Percentiles rank a stretch among this genome's conserved stretches.
phyloP scores from a whole-genome alignment of 2,113 vertebrate species.

The Fulmarus glacialis region DNA sequence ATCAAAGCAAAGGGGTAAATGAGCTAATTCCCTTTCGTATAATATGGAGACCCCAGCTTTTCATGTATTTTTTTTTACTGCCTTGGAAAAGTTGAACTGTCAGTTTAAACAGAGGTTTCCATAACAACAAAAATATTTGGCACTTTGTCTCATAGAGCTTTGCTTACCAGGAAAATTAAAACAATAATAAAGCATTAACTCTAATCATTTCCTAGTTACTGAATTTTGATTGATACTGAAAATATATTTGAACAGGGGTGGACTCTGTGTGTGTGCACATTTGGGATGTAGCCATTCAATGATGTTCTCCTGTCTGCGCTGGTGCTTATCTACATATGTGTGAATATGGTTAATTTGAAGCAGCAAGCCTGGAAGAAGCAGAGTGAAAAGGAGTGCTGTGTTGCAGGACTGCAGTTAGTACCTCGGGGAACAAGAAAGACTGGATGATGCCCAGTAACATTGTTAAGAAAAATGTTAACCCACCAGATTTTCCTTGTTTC shows the following conservation, averaged over 20 bases:
- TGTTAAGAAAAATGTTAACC: constrained; percentile 45
- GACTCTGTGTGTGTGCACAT: not conserved
- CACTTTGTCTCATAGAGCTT: not conserved
- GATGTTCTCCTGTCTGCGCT: not conserved
- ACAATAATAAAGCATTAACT: not conserved
- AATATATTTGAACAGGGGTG: not conserved
- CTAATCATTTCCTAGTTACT: not conserved
- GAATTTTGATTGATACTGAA: not conserved
- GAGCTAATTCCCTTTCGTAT: not conserved
- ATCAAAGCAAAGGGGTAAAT: not conserved
- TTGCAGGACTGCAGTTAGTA: not conserved
- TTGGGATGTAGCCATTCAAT: not conserved
- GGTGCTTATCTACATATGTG: not conserved
- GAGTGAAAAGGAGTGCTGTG: not conserved
- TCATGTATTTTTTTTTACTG: not conserved
- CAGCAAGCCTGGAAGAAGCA: not conserved
- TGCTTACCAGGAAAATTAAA: constrained; percentile 2
- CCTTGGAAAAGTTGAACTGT: constrained; percentile 9
- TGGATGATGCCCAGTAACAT: constrained; percentile 42
- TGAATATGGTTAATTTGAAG: not conserved
- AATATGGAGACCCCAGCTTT: not conserved
- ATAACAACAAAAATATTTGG: constrained; percentile 46
- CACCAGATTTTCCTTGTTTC: constrained; percentile 58
- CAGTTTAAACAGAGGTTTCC: constrained; percentile 33
- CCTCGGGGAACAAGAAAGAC: constrained; percentile 13